Base-by-base conservation (phyloP, 2,113 vertebrate genomes). In the Fulmarus glacialis region DNA sequence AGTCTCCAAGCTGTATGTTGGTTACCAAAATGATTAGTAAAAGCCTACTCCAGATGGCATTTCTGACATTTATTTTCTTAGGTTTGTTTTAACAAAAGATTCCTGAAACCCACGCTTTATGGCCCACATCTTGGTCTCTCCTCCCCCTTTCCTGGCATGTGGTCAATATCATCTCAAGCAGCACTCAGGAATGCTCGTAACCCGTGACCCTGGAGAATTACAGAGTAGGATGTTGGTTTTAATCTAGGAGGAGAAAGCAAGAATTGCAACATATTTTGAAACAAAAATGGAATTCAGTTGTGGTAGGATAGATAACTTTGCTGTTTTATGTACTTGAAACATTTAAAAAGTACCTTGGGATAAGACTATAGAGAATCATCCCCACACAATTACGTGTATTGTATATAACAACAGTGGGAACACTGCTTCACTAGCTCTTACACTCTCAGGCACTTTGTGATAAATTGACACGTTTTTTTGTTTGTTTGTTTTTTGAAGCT, bases 21-120 rank as follows among this genome's bases (percentile, higher is more conserved):
- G 53, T 87, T 96, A 90, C 83, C 62, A 56, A 72, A 91, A 71
- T 38, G 38, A 82, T 89, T 82, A 68, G 43, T 52, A 64, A 93
- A 93, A 93, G 83, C 22, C n/a, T 89, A 27, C 66, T 92, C 50
- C 64, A 52, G 88, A 92, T 84, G 74, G 38, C 78, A 90, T 93
- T 77, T 73, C 52, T 87, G 82, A 83, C 72, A 80, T 97, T 96
- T 88, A 67, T 82, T 83, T 97, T 89, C 48, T 52, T 68, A 43
- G 32, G 74, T 86, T 95, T 92, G 77, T 86, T 66, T 94, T 95
- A 91, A 94, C 86, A 90, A 88, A 95, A 95, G 74, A 95, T 94
- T 97, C 92, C 82, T 83, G 72, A 94, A 90, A 92, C 82, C 67
- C 63, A 73, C 1, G 1, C 29, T 36, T 91, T 75, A 73, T 90